A percentile compares a stretch with the other conserved stretches of the same genome.
Conservation (phyloP, 2,888 invertebrate species). For the Rhopalosiphum nymphaeae region DNA sequence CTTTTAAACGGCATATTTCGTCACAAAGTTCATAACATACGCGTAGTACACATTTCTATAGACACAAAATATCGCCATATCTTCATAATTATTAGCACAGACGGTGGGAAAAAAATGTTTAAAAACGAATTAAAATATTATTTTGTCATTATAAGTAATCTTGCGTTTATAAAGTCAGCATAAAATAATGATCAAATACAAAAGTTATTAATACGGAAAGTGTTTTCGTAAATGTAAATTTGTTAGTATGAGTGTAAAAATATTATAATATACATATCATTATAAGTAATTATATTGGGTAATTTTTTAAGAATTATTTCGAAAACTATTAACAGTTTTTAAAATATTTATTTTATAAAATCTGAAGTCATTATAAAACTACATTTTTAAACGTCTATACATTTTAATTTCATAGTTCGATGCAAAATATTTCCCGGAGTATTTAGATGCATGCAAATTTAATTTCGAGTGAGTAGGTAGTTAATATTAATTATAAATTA, state of each 20-base stretch:
- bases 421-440: not conserved
- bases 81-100: not conserved
- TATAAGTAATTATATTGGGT: not conserved
- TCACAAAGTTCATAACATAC: constrained; percentile 2
- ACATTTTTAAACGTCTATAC: not conserved
- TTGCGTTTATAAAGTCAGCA: not conserved
- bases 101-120: not conserved
- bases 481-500: not conserved
- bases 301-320: not conserved
- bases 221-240: not conserved
- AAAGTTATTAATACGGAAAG: not conserved
- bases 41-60: not conserved
- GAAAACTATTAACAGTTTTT: not conserved
- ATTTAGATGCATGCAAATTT: not conserved
- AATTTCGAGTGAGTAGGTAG: not conserved
- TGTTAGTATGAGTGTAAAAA: not conserved
- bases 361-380: not conserved
- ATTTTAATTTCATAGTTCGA: not conserved
- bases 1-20: constrained; percentile 1
- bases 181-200: not conserved
- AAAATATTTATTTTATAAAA: not conserved
- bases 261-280: not conserved
- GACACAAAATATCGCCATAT: not conserved
- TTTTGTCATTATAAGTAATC: not conserved
- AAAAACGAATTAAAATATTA: constrained; percentile 22